Percentiles rank a stretch among this genome's conserved stretches.
phyloP scores from a whole-genome alignment of 1,140 invertebrate species.

The Dreissena rostriformis region DNA sequence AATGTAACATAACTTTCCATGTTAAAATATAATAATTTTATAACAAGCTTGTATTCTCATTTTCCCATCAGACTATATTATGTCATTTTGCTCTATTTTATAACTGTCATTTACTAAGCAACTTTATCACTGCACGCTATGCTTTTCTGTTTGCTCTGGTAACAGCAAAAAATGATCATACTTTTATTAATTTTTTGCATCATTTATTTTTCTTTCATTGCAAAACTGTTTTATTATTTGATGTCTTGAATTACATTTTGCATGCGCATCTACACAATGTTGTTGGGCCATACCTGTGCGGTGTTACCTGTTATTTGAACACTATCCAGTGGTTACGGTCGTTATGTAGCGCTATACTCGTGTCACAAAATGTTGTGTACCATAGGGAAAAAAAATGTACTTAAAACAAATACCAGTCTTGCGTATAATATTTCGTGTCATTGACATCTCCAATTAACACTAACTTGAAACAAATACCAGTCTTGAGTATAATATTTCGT shows the following conservation, averaged over 20 bases:
- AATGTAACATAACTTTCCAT: no score
- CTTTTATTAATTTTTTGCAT: not conserved
- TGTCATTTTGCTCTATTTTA: no score
- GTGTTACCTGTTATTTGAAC: not conserved
- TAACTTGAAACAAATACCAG: no score
- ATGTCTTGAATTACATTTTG: not conserved
- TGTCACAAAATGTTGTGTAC: constrained; percentile 59
- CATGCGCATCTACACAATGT: not conserved
- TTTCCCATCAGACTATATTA: no score
- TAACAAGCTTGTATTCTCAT: no score
- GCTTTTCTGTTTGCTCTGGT: not conserved
- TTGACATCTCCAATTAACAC: no score
- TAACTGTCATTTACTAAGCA: no score
- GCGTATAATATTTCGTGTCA: no score
- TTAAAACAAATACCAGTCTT: no score
- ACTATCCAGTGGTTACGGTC: constrained; percentile 33
- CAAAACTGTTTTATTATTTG: not conserved
- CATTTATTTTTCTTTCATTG: no score
- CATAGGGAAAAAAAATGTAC: constrained; percentile 43
- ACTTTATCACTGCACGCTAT: not conserved
- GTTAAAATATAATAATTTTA: no score
- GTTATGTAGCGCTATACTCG: constrained; percentile 46
- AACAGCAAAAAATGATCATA: not conserved
- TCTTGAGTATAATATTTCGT: no score
- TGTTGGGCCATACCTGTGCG: not conserved